These are phyloP conservation scores for Macheiramphus alcinus DNA, from an alignment of 2,113 vertebrate genomes.

Conservation along the genomic window DNA sequence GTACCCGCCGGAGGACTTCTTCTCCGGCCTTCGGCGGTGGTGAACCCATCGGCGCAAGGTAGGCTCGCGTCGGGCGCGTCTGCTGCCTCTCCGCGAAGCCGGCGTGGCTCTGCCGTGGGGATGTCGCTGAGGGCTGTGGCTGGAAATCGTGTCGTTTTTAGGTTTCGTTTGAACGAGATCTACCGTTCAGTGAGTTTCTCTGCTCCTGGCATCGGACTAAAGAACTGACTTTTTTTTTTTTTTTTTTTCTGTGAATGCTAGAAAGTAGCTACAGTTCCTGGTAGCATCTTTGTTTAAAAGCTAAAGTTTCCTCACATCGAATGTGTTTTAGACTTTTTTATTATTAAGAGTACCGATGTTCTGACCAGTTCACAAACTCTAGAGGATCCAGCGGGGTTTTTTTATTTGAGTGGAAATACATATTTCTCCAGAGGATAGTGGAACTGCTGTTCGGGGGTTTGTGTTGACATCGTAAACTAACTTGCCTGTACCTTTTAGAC, in stretches of 20 bases:
- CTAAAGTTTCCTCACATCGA: not conserved
- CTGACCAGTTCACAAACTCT: not conserved
- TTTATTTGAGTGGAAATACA: not conserved
- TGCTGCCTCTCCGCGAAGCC: not conserved
- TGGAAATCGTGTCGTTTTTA: conserved; percentile 6
- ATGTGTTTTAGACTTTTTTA: not conserved
- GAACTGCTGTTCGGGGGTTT: not conserved
- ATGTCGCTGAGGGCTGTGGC: not conserved
- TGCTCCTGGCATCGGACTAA: not conserved
- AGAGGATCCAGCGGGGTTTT: not conserved
- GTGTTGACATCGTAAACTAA: not conserved
- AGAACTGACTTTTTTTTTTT: not conserved
- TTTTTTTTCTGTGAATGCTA: not conserved
- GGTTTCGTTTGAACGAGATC: conserved; percentile 16
- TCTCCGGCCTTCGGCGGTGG: not conserved
- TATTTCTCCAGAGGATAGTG: not conserved
- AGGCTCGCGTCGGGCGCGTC: not conserved
- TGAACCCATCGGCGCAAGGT: conserved; percentile 24
- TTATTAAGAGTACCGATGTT: not conserved
- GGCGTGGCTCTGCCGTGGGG: not conserved
- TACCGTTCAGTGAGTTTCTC: not conserved
- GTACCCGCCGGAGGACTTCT: not conserved
- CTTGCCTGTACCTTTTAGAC: not conserved
- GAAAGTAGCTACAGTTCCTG: not conserved
- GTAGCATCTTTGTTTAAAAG: not conserved